Conservation (phyloP, 1,140 invertebrate species). For the Drosophila orena region DNA sequence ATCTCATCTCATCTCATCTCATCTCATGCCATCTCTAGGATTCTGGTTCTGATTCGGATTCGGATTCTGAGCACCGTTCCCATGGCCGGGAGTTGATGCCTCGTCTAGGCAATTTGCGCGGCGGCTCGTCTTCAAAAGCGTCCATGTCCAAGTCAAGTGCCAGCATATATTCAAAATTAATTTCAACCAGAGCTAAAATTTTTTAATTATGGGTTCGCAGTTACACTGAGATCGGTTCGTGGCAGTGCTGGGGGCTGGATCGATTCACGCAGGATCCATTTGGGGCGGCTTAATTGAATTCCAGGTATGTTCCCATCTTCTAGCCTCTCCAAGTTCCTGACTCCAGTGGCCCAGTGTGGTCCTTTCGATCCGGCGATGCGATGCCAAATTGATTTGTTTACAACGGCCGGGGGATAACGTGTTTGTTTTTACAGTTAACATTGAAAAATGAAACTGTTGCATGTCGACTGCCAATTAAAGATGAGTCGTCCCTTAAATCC, state of each 20-base stretch:
- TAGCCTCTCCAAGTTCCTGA: not conserved
- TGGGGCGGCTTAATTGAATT: constrained; percentile 76
- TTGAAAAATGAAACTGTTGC: constrained; percentile 81
- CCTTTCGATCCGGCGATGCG: constrained; percentile 16
- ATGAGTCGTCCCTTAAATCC: constrained; percentile 13
- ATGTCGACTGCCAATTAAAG: constrained; percentile 76
- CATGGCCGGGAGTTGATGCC: constrained; percentile 40
- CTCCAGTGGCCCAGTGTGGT: constrained; percentile 50
- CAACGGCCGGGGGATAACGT: constrained; percentile 67
- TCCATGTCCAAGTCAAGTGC: constrained; percentile 69
- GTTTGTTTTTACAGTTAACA: constrained; percentile 82
- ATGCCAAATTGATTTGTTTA: constrained; percentile 78
- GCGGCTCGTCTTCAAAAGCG: constrained; percentile 74
- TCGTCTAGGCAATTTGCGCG: constrained; percentile 72
- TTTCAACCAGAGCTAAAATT: constrained; percentile 77
- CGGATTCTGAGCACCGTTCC: constrained; percentile 23
- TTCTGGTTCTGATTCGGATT: constrained; percentile 3
- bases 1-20: constrained; percentile 12
- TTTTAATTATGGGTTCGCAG: constrained; percentile 80
- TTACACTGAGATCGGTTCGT: constrained; percentile 34
- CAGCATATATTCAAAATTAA: constrained; percentile 76
- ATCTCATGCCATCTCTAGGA: constrained; percentile 40
- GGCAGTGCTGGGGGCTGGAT: constrained; percentile 35
- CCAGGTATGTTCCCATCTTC: constrained; percentile 34
- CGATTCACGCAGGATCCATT: constrained; percentile 53